phyloP scores from a whole-genome alignment of 2,113 vertebrate genomes.

The Passer domesticus region DNA sequence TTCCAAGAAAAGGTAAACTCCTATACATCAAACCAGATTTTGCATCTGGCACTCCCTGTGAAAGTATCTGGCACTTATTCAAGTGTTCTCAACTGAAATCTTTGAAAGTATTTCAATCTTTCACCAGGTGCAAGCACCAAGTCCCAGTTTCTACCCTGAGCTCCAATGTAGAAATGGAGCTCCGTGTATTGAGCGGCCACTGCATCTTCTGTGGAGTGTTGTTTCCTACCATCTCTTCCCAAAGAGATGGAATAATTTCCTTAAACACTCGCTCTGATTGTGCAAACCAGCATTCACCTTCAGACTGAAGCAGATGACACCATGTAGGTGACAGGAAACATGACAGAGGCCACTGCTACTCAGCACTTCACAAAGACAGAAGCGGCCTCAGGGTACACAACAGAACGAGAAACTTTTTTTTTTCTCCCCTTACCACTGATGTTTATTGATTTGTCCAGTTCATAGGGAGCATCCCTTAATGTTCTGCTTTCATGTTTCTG shows the following conservation, averaged over 20 bases:
- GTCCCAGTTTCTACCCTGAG: not conserved
- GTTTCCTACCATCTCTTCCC: not conserved
- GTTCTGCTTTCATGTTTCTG: conserved; percentile 91
- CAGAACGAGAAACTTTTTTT: conserved; percentile 75
- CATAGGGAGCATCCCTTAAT: conserved; percentile 90
- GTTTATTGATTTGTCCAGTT: conserved; percentile 95
- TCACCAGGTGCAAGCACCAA: not conserved
- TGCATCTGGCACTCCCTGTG: not conserved
- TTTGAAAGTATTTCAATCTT: not conserved
- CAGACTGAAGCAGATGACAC: conserved; percentile 70
- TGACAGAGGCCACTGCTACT: conserved; percentile 68
- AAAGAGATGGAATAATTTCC: conserved; percentile 3
- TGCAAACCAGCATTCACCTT: conserved; percentile 64
- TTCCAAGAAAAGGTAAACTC: not conserved
- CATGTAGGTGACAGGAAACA: conserved; percentile 71
- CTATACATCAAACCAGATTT: not conserved
- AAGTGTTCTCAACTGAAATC: not conserved
- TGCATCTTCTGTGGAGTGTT: not conserved
- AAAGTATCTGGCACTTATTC: not conserved
- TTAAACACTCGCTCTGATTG: not conserved
- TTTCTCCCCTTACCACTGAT: conserved; percentile 76
- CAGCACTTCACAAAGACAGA: conserved; percentile 66
- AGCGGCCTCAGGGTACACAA: conserved; percentile 68
- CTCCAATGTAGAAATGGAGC: not conserved
- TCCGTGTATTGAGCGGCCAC: not conserved